These are phyloP conservation scores for Manis javanica DNA, from an alignment of 2,797 vertebrate species.

Conservation along the genomic window DNA sequence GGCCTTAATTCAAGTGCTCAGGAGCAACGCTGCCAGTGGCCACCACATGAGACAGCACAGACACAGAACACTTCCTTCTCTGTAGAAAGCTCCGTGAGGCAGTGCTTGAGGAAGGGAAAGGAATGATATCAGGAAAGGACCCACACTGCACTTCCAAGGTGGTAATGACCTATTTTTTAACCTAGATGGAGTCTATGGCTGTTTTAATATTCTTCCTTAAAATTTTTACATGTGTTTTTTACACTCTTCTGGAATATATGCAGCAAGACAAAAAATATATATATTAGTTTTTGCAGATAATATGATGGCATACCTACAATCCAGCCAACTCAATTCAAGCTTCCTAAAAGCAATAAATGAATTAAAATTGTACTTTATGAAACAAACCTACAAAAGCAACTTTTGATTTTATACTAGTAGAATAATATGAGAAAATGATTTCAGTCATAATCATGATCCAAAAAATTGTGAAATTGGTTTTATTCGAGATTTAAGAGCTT, in stretches of 20 bases:
- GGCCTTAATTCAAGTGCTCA: not conserved
- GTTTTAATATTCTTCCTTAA: not conserved
- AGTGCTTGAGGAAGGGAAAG: not conserved
- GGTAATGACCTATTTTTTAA: not conserved
- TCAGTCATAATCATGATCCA: not conserved
- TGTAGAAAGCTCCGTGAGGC: not conserved
- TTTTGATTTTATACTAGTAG: not conserved
- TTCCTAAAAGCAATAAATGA: not conserved
- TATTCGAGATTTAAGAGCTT: not conserved
- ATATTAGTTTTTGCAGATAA: not conserved
- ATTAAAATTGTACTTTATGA: not conserved
- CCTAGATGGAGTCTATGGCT: not conserved
- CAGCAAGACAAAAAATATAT: not conserved
- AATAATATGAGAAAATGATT: not conserved
- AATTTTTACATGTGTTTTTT: not conserved
- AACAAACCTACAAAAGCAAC: not conserved
- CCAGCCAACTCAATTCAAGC: not conserved
- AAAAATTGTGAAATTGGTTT: not conserved
- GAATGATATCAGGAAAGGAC: not conserved
- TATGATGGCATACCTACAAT: not conserved
- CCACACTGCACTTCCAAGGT: not conserved
- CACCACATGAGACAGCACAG: not conserved
- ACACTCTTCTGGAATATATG: not conserved
- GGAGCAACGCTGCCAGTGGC: not conserved
- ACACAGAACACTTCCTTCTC: not conserved